Percentiles rank a stretch among this genome's conserved stretches.
These are phyloP conservation scores for Zygaena filipendulae DNA, from an alignment of 2,888 invertebrate genomes.

Conservation along the genomic window DNA sequence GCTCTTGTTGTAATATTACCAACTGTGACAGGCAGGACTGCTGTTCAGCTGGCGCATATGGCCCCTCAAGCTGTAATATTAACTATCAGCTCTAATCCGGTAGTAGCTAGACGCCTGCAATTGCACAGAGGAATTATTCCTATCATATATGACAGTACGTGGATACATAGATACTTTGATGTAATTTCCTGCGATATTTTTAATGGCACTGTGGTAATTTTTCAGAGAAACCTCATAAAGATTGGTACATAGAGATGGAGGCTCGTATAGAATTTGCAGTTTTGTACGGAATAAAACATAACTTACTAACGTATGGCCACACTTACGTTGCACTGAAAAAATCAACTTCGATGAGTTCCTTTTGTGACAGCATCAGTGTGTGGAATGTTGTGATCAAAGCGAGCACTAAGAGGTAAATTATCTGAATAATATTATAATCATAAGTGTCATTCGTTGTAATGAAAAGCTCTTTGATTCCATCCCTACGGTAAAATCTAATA, in stretches of 20 bases:
- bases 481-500: too few relatives aligned
- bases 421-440: too few relatives aligned
- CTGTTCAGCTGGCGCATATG: conserved; percentile 18
- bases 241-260: conserved; percentile 21
- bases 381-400: too few relatives aligned
- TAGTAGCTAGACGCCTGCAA: conserved; percentile 67
- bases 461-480: too few relatives aligned
- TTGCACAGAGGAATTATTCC: conserved; percentile 41
- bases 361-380: conserved; percentile 22
- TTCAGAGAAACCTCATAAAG: conserved; percentile 11
- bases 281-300: conserved; percentile 18
- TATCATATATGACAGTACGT: conserved; percentile 40
- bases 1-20: conserved; percentile 20
- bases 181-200: neutral
- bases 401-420: too few relatives aligned
- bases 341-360: conserved; percentile 19
- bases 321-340: conserved; percentile 23
- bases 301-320: conserved; percentile 20
- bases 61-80: conserved; percentile 20
- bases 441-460: too few relatives aligned
- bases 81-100: conserved; percentile 18
- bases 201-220: too few relatives aligned
- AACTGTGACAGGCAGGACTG: conserved; percentile 25
- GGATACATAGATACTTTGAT: neutral
- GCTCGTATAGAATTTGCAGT: conserved; percentile 22